Evolutionary conservation across 2,888 invertebrate species (phyloP).

Genomic region (Drosophila tripunctata): DNA sequence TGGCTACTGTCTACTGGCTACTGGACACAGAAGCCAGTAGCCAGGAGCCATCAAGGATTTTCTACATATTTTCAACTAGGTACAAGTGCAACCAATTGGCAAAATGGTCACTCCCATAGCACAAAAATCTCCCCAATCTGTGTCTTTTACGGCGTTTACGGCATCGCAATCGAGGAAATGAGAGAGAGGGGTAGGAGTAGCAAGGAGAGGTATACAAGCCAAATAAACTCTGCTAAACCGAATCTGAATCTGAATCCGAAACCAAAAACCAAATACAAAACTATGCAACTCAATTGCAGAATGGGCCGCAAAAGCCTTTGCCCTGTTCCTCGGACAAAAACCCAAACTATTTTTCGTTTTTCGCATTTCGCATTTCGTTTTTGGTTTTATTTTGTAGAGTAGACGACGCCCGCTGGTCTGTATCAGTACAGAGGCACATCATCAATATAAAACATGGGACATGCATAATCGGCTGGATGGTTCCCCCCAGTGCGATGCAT

Average conservation of each 20-base stretch:
- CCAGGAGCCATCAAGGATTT: slow-evolving; percentile 8
- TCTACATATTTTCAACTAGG: slow-evolving; percentile 30
- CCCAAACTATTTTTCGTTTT: slow-evolving; percentile 33
- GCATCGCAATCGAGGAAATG: background rate
- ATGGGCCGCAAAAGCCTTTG: slow-evolving; percentile 11
- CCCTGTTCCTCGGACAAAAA: slow-evolving; percentile 7
- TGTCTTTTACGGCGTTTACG: slow-evolving; percentile 6
- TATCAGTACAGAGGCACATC: slow-evolving; percentile 41
- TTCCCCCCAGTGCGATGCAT: slow-evolving; percentile 63
- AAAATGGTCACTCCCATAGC: slow-evolving; percentile 48
- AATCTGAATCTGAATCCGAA: slow-evolving; percentile 23
- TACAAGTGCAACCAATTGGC: slow-evolving; percentile 67
- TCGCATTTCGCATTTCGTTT: slow-evolving; percentile 31
- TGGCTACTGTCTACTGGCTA: too few relatives aligned
- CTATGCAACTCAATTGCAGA: slow-evolving; percentile 57
- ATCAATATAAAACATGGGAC: slow-evolving; percentile 73
- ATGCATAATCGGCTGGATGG: slow-evolving; percentile 75
- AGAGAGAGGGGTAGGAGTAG: background rate
- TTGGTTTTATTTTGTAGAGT: slow-evolving; percentile 56
- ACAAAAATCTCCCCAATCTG: background rate
- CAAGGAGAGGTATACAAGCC: slow-evolving; percentile 7
- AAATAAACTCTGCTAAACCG: slow-evolving; percentile 55
- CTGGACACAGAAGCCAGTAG: background rate
- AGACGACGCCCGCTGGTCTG: slow-evolving; percentile 21
- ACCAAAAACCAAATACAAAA: slow-evolving; percentile 52